Conservation (phyloP, 2,113 vertebrate genomes). For the Notiomystis cincta region DNA sequence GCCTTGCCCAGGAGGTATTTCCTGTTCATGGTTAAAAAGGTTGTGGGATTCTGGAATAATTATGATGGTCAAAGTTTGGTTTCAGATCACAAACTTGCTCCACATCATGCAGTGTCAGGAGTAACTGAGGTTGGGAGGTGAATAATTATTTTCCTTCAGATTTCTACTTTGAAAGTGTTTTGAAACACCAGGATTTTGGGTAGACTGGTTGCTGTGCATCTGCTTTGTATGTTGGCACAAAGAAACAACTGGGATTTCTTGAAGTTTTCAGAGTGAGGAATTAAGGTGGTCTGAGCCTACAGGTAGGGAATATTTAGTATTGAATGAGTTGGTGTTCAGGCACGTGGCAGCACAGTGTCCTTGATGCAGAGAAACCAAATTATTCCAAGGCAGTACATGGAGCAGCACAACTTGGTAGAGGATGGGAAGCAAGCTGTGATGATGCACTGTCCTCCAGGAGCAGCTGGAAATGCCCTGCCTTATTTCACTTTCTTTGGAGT, state of each 20-base stretch:
- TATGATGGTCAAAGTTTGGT: neutral
- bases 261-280: neutral
- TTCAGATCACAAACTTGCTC: neutral
- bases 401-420: neutral
- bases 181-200: neutral
- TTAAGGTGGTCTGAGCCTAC: neutral
- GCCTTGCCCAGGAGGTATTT: neutral
- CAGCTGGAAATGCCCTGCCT: neutral
- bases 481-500: rapidly evolving
- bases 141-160: neutral
- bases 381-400: neutral
- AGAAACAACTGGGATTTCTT: neutral
- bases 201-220: neutral
- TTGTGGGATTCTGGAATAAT: neutral
- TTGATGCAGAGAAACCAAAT: neutral
- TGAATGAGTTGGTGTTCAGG: neutral
- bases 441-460: neutral
- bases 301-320: neutral
- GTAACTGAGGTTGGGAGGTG: neutral
- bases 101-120: neutral
- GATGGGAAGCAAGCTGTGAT: neutral
- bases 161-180: neutral
- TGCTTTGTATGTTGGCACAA: neutral
- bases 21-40: neutral
- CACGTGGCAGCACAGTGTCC: neutral